These are phyloP conservation scores for Dioctria rufipes DNA, from an alignment of 2,888 invertebrate genomes.

Conservation along the genomic window DNA sequence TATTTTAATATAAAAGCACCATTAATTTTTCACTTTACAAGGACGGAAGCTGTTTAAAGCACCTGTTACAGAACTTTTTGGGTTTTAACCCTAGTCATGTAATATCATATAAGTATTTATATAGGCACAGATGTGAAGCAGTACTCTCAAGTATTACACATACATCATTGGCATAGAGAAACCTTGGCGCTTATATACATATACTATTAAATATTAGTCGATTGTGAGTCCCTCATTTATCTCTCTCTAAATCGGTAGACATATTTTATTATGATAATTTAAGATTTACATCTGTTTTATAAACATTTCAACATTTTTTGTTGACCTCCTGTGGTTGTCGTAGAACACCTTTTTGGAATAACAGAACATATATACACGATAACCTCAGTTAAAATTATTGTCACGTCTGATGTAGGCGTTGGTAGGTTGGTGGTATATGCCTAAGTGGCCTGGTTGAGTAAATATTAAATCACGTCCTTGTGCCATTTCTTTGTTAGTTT, in stretches of 20 bases:
- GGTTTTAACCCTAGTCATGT: conserved; percentile 40
- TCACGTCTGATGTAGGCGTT: no score
- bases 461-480: no score
- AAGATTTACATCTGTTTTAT: not conserved
- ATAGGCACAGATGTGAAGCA: conserved; percentile 25
- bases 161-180: conserved; percentile 15
- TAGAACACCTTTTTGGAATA: no score
- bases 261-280: not conserved
- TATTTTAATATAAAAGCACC: conserved; percentile 39
- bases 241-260: not conserved
- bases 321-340: no score
- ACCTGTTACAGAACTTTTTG: conserved; percentile 46
- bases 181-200: not conserved
- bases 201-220: not conserved
- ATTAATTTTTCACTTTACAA: conserved; percentile 40
- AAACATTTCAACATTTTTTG: no score
- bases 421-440: no score
- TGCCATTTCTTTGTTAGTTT: no score
- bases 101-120: not conserved
- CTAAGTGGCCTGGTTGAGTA: no score
- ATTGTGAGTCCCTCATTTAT: not conserved
- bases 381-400: no score
- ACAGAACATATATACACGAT: no score
- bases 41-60: conserved; percentile 29
- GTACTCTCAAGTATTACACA: conserved; percentile 10